Evolutionary conservation across 2,797 vertebrate species (phyloP).

Genomic region (Coluber constrictor): DNA sequence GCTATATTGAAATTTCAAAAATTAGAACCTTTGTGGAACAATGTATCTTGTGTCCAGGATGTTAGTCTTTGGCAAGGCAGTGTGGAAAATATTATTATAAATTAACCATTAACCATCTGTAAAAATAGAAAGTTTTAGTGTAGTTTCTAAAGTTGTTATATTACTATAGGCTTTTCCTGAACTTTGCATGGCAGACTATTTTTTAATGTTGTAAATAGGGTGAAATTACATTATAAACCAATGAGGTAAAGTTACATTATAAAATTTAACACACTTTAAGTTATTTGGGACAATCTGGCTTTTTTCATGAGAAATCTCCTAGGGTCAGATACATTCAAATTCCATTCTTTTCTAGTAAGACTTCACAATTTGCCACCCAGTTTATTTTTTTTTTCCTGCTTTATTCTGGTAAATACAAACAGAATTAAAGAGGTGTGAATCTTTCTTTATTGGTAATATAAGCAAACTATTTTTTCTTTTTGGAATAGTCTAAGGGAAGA

Average conservation of each 20-base stretch:
- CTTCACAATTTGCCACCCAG: neutral
- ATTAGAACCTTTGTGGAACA: neutral
- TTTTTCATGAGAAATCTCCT: neutral
- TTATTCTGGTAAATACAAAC: conserved; percentile 30
- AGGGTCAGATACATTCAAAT: neutral
- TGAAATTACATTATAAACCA: neutral
- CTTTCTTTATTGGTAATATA: conserved; percentile 13
- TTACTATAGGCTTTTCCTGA: neutral
- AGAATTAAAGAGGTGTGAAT: conserved; percentile 43
- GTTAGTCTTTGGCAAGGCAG: neutral
- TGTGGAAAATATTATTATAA: neutral
- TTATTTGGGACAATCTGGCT: neutral
- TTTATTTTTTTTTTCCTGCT: neutral
- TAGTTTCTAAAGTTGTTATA: neutral
- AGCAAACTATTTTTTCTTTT: conserved; percentile 2
- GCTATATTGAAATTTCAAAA: neutral
- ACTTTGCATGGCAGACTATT: neutral
- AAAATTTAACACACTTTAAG: neutral
- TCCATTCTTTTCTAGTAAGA: neutral
- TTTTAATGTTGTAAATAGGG: neutral
- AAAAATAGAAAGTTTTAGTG: neutral
- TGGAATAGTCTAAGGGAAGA: conserved; percentile 23
- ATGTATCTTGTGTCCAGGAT: neutral
- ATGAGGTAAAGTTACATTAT: neutral
- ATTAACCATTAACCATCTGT: neutral